A percentile compares a stretch with the other conserved stretches of the same genome.
Conservation (phyloP, 2,888 invertebrate genomes). For the Polyommatus iphigenia region DNA sequence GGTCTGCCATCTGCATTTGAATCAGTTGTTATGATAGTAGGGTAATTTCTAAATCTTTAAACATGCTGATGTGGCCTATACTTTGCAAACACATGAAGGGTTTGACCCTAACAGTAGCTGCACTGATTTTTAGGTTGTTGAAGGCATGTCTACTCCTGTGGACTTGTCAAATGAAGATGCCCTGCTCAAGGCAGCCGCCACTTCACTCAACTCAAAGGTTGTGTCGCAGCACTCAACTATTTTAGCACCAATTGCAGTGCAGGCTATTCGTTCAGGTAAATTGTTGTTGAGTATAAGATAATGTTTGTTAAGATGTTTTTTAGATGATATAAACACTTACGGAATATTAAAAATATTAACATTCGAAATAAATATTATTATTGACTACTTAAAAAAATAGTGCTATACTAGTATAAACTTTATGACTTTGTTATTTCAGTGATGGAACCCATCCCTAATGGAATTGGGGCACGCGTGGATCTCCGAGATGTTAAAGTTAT, state of each 20-base stretch:
- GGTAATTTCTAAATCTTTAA: too few species aligned
- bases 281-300: neutral
- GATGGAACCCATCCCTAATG: conserved; percentile 75
- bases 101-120: neutral
- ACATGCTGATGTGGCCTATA: too few species aligned
- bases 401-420: too few species aligned
- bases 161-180: conserved; percentile 92
- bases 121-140: conserved; percentile 82
- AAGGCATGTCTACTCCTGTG: conserved; percentile 91
- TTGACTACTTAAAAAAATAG: too few species aligned
- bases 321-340: too few species aligned
- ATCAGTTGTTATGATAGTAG: too few species aligned
- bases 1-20: too few species aligned
- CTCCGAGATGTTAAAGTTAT: conserved; percentile 98
- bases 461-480: conserved; percentile 88
- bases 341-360: too few species aligned
- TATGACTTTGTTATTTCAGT: conserved; percentile 49
- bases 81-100: neutral
- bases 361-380: too few species aligned
- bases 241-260: conserved; percentile 97
- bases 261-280: conserved; percentile 93
- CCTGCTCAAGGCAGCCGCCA: conserved; percentile 96
- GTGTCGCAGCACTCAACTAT: conserved; percentile 98
- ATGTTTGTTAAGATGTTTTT: too few species aligned
- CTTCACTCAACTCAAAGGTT: conserved; percentile 98